Evolutionary conservation across 2,797 vertebrate genomes (phyloP).

Genomic region (Coregonus ussuriensis): DNA sequence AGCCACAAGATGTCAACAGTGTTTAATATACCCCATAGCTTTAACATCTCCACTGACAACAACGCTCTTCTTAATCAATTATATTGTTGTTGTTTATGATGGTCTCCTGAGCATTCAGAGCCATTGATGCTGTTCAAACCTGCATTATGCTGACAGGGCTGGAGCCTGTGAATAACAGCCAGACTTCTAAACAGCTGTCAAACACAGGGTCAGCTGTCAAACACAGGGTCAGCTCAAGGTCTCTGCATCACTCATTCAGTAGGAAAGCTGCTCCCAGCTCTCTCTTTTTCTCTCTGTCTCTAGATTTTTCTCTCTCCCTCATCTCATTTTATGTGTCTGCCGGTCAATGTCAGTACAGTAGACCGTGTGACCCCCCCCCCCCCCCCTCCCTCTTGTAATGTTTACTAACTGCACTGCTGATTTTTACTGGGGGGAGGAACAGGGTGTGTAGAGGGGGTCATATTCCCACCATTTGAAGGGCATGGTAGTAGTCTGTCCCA

Average conservation of each 20-base stretch:
- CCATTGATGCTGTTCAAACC: constrained; percentile 15
- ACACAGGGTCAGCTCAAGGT: constrained; percentile 33
- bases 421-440: too few species aligned
- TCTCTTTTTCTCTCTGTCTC: too few species aligned
- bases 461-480: not conserved
- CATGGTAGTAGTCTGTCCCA: not conserved
- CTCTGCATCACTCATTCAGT: constrained; percentile 13
- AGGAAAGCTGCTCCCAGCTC: not conserved
- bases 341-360: not conserved
- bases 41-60: not conserved
- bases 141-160: constrained; percentile 44
- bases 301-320: not conserved
- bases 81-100: constrained; percentile 25
- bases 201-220: constrained; percentile 2
- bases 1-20: constrained; percentile 65
- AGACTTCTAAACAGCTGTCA: constrained; percentile 40
- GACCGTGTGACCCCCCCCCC: not conserved
- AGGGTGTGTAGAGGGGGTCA: too few species aligned
- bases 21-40: constrained; percentile 6
- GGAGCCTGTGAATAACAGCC: constrained; percentile 42
- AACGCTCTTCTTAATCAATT: not conserved
- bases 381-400: too few species aligned
- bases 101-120: constrained; percentile 51
- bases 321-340: not conserved
- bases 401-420: too few species aligned